Evolutionary conservation across 2,888 invertebrate genomes (phyloP), one percentile per base, ranked within the genome.

Genomic region (Nomada fucata): DNA sequence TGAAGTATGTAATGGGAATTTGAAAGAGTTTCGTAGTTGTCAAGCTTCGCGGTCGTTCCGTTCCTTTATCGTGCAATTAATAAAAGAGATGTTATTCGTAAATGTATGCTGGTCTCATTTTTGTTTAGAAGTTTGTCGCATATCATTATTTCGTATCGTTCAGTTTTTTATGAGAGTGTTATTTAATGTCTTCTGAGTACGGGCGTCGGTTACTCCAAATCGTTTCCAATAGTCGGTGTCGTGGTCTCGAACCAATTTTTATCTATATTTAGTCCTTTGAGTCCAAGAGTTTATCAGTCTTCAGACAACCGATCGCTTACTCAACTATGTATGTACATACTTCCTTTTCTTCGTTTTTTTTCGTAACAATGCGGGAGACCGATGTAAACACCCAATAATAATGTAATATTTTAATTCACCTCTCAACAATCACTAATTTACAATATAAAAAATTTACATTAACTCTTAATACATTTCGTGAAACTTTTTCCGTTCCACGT

Each of bases 201-300:
- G 52, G 13, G 2, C 0, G 15, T 15, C 36, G 26, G 2, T 55
- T 20, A 26, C 53, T 50, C 47, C 3, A 3, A 13, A 29, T 72
- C 57, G 44, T 47, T 59, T 23, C 7, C 23, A 67, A 29, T 23
- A 63, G 55, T 63, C 10, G 5, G n/a, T 18, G 47, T 36, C n/a
- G n/a, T 23, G 20, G 15, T 60, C 26, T 36, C 18, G 0, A 65
- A 60, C 73, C 57, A 53, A 83, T 75, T 79, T 88, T 85, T 88
- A 88, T 88, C 85, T 87, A 47, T 53, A 72, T 65, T 80, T 71
- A 76, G 55, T 85, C 75, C 81, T 79, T 82, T 57, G 47, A 79
- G 85, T 78, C 87, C 83, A 88, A 87, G 73, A 88, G 88, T 88
- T 88, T 88, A 88, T 88, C 88, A 71, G 60, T 57, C 61, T 47